phyloP scores from a whole-genome alignment of 2,113 vertebrate genomes.

The Rhea pennata region DNA sequence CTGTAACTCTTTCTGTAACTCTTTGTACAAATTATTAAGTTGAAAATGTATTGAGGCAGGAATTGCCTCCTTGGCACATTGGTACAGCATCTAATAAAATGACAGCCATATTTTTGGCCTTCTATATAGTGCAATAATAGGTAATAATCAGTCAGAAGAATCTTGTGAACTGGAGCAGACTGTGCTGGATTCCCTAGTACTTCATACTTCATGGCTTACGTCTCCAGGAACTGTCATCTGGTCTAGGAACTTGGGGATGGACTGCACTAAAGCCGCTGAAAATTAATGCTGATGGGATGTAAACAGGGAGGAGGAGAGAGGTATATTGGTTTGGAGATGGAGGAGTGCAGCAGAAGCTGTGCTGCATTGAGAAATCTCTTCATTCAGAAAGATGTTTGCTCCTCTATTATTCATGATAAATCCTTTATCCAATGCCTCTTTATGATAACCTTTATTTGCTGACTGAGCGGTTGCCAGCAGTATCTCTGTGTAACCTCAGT shows the following conservation, averaged over 20 bases:
- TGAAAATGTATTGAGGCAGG: neutral
- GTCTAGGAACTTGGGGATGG: neutral
- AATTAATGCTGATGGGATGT: neutral
- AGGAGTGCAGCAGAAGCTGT: neutral
- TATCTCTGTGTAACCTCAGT: neutral
- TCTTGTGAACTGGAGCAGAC: neutral
- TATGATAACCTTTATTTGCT: neutral
- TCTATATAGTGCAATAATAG: neutral
- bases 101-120: neutral
- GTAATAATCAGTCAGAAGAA: neutral
- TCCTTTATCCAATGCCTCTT: neutral
- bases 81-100: neutral
- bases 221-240: neutral
- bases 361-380: neutral
- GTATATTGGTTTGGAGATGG: rapidly evolving
- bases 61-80: neutral
- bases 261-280: neutral
- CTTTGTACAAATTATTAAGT: neutral
- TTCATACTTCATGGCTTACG: neutral
- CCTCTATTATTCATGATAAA: neutral
- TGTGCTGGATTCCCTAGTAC: neutral
- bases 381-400: neutral
- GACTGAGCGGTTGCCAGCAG: neutral
- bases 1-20: neutral
- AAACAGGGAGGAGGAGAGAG: neutral